Base-by-base conservation (phyloP, 2,113 vertebrate species). In the Cephalophus harveyi region DNA sequence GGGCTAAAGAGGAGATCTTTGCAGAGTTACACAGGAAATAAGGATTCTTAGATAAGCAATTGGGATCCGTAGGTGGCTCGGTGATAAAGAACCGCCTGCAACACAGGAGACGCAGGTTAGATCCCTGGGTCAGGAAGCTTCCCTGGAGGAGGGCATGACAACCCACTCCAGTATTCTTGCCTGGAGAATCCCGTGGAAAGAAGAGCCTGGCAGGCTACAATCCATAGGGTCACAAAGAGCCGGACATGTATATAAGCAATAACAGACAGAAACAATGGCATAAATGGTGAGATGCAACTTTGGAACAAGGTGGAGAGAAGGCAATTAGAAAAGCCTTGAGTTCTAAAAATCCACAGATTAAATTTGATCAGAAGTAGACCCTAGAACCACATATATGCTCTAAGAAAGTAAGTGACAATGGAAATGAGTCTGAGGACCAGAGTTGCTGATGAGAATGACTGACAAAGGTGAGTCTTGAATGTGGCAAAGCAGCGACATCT, bases 261-360 rank as follows among this genome's bases (percentile, higher is more conserved):
- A 85, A 74, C 89, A 86, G 91, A 87, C 59, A 87, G 87, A 82
- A 92, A 94, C 91, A 93, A 92, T 94, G 60, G 52, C 85, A 40
- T 23, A 36, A n/a, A 33, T 27, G 54, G 59, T 87, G 36, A 79
- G 88, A 36, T 11, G 67, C 67, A 30, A 60, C 67, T 71, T n/a
- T 46, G 36, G 19, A 40, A 43, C 19, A 48, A 50, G 17, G 33
- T n/a, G 50, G 36, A 36, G 6, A 96, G 27, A 93, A n/a, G 28
- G 33, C 15, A 81, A 36, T 48, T 67, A 30, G 43, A 74, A 89
- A 78, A 64, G 36, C 16, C 84, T 52, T 95, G 76, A 87, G 79
- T 64, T 48, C 46, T 55, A 87, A 93, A 91, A 87, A 74, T 6
- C 21, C 52, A n/a, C 6, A 87, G 60, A n/a, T 90, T 57, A 59